Base-by-base conservation (phyloP, 2,888 invertebrate genomes). In the Brenthis hecate region DNA sequence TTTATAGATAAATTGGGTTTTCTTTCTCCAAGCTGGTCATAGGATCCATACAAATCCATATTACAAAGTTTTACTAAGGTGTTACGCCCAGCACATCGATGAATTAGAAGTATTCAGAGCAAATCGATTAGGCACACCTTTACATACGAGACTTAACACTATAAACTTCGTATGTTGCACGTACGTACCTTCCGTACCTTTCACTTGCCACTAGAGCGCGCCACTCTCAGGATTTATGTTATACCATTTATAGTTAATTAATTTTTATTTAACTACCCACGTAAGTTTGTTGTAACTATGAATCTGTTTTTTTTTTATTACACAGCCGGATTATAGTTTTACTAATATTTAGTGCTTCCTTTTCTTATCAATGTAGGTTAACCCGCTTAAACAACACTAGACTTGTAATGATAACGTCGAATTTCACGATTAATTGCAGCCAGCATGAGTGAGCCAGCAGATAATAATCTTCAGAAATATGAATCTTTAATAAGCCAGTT, bases 361-460 rank as follows among this genome's bases (percentile, higher is more conserved):
- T 32, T 53, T 16, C 43, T 64, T 70, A 71, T 71, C 68, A 66
- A 70, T 62, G 1, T 65, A 65, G 65, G 68, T 64, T 62, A 68
- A 13, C 61, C 68, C 51, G 68, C 63, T 58, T 54, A 6, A 54
- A 65, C 50, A 56, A 50, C 64, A 47, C 51, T 54, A 56, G 60
- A 65, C 56, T 61, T 50, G 47, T 32, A 53, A n/a, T 56, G 68
- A 71, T 71, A 71, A 68, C 53, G 56, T 47, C 56, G 56, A 47
- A 67, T 61, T 43, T 51, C n/a, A 36, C 53, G 36, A 65, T 62
- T 56, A 56, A 61, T 65, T 60, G 51, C 55, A 65, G 36, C 56
- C 66, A 66, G 66, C 66, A 66, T 67, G 32, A 56, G 57, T 71
- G 63, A 60, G 23, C 47, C 51, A 36, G 5, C 13, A 56, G 16